Evolutionary conservation across 2,797 vertebrate genomes (phyloP).

Genomic region (Micropoecilia bifurca): DNA sequence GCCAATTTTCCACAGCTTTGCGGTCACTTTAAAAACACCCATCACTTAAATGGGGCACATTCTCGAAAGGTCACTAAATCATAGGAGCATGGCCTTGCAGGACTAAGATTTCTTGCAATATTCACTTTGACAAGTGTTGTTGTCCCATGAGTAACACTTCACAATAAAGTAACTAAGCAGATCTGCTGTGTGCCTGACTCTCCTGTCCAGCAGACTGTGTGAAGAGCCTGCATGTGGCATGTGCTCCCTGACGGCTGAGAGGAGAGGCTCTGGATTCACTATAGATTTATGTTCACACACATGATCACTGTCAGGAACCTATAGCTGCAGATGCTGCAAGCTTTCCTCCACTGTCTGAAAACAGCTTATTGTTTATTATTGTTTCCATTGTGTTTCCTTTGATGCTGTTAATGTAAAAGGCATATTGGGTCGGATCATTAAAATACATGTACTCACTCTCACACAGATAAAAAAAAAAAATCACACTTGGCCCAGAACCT

Average conservation of each 20-base stretch:
- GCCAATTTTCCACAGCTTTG: slow-evolving; percentile 44
- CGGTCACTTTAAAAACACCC: slow-evolving; percentile 46
- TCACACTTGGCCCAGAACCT: slow-evolving; percentile 44
- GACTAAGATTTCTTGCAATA: slow-evolving; percentile 56
- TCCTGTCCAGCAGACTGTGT: slow-evolving; percentile 69
- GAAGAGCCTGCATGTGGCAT: slow-evolving; percentile 76
- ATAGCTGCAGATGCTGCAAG: slow-evolving; percentile 13
- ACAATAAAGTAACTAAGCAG: slow-evolving; percentile 76
- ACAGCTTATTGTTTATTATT: slow-evolving; percentile 11
- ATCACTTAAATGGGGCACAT: slow-evolving; percentile 59
- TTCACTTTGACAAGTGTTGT: slow-evolving; percentile 71
- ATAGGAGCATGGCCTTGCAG: slow-evolving; percentile 38
- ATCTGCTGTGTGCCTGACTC: slow-evolving; percentile 69
- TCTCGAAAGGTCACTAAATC: slow-evolving; percentile 71
- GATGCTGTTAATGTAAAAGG: slow-evolving; percentile 22
- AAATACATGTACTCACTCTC: slow-evolving; percentile 9
- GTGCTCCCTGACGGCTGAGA: slow-evolving; percentile 64
- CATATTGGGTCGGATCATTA: slow-evolving; percentile 16
- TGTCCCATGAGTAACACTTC: slow-evolving; percentile 72
- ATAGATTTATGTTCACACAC: slow-evolving; percentile 57
- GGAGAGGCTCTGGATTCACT: slow-evolving; percentile 55
- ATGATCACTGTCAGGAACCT: slow-evolving; percentile 53
- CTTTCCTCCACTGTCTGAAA: slow-evolving; percentile 27
- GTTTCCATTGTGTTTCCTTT: slow-evolving; percentile 1
- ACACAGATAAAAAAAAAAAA: slow-evolving; percentile 12